Conservation (phyloP, 2,113 vertebrate genomes). For the Myrmecobius fasciatus region DNA sequence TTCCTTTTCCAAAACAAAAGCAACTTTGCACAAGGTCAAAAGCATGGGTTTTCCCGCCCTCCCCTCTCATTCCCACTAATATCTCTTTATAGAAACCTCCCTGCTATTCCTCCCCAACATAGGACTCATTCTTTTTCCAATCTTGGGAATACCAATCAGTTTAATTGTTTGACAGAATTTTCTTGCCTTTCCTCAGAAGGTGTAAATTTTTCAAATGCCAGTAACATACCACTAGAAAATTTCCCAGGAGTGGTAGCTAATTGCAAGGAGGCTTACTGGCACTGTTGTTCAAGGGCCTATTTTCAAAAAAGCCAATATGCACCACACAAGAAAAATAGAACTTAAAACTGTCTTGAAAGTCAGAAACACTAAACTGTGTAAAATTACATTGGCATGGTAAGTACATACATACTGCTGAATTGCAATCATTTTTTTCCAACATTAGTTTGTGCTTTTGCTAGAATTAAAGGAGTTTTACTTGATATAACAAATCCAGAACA, state of each 20-base stretch:
- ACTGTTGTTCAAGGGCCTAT: constrained; percentile 76
- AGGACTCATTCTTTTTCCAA: constrained; percentile 76
- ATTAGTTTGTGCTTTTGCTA: constrained; percentile 72
- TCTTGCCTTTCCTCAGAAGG: constrained; percentile 88
- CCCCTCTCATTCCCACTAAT: constrained; percentile 70
- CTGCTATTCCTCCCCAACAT: constrained; percentile 78
- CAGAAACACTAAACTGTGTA: constrained; percentile 72
- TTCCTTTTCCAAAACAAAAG: constrained; percentile 61
- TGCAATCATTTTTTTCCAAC: constrained; percentile 72
- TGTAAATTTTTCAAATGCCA: constrained; percentile 89
- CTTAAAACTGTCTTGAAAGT: constrained; percentile 75
- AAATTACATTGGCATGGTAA: constrained; percentile 76
- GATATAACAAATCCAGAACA: constrained; percentile 52
- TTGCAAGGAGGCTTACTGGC: constrained; percentile 82
- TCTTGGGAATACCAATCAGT: constrained; percentile 89
- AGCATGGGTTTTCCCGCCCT: constrained; percentile 32
- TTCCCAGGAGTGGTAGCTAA: constrained; percentile 89
- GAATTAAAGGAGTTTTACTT: constrained; percentile 71
- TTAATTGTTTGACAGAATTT: constrained; percentile 90
- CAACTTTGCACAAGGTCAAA: constrained; percentile 47
- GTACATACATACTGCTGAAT: constrained; percentile 70
- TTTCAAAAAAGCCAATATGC: constrained; percentile 75
- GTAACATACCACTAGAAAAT: constrained; percentile 84
- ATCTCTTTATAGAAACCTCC: constrained; percentile 73
- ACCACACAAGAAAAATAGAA: constrained; percentile 77